Base-by-base conservation (phyloP, 1,140 invertebrate species). In the Caenorhabditis tropicalis region DNA sequence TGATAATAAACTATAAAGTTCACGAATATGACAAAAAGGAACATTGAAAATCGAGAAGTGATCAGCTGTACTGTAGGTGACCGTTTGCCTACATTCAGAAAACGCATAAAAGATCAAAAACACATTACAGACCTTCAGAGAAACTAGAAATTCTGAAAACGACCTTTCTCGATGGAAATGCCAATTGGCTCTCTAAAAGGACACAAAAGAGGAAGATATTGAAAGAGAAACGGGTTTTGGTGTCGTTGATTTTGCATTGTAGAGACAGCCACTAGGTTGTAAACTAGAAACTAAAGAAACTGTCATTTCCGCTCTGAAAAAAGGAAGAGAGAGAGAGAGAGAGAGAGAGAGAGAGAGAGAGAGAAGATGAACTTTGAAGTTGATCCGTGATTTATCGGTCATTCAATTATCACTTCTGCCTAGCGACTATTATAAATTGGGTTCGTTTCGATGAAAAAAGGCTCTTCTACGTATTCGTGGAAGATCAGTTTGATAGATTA, bases 91-190 rank as follows among this genome's bases (percentile, higher is more conserved):
- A n/a, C n/a, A n/a, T n/a, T n/a, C n/a, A n/a, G n/a, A n/a, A n/a
- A 43, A 43, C 39, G 5, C 39, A 43, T 12, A 12, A 43, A 43
- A 12, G 39, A 43, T 6, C 39, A 43, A 43, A 43, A 12, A 43
- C n/a, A n/a, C n/a, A n/a, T n/a, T n/a, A n/a, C n/a, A n/a, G n/a
- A n/a, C n/a, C n/a, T n/a, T n/a, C n/a, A n/a, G n/a, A 15, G 3
- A 9, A 65, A 65, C 58, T 65, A 65, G 58, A 36, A 74, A 12
- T 36, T 65, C 58, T 65, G 33, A 19, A 36, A 65, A 65, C 65
- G 65, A 74, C 65, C 65, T 74, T 74, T 74, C 65, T 74, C 65
- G 65, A 39, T 74, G 65, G 29, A 33, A 74, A 21, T 43, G 36
- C 21, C 15, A 21, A 27, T 21, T n/a, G 36, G 65, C 58, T 74